Evolutionary conservation across 2,888 invertebrate genomes (phyloP), one percentile per base, ranked within the genome.

Genomic region (Trichogramma evanescens): DNA sequence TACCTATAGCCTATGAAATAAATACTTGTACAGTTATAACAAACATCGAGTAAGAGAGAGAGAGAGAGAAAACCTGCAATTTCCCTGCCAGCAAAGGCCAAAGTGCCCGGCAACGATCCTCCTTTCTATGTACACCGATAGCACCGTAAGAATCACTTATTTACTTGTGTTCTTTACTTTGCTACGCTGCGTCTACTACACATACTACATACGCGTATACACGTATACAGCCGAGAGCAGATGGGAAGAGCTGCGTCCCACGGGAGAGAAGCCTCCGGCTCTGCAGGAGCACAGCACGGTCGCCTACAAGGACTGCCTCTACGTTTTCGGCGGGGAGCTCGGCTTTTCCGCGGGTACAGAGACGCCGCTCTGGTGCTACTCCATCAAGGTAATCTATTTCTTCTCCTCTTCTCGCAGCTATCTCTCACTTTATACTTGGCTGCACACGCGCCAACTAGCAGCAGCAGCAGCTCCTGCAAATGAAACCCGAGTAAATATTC

Each of bases 291-390:
- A 93, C 81, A 86, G 87, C 7, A 87, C 90, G 56, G 88, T 92
- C n/a, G 84, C 88, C 43, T 86, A 89, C 80, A 86, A 84, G 72
- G 85, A 86, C 70, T 81, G 83, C 66, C 83, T 93, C 63, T 90
- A 91, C 77, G 87, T 93, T 67, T 93, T 93, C 79, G 94, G 93
- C 0, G 94, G 93, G 0, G 91, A 92, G 76, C 86, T 93, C 9
- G 88, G 89, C 59, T 87, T 91, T 76, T 86, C 88, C 41, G 83
- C 85, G 6, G 86, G 86, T 68, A 86, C 85, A 46, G 91, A 91
- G 75, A 90, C 91, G 0, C 92, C 93, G 41, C 83, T 93, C 45
- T 94, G 93, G 93, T 84, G 89, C 64, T 89, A 89, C 72, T 86
- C 89, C 69, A 85, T 90, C 49, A 83, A 85, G 84, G 89, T 89